Base-by-base conservation (phyloP, 2,113 vertebrate genomes). In the Ginglymostoma cirratum region DNA sequence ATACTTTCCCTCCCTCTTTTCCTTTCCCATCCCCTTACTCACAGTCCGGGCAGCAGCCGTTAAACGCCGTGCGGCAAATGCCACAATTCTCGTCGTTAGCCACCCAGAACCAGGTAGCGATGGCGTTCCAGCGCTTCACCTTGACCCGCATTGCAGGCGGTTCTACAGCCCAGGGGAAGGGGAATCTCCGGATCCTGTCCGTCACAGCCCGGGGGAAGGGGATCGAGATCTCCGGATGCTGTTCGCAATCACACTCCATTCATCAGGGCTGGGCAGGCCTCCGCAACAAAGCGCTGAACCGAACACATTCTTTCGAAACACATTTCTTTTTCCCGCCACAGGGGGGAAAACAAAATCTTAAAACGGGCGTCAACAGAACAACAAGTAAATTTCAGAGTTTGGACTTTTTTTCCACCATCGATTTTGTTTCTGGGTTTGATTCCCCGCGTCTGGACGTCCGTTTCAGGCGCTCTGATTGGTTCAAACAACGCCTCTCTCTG, bases 1-100 rank as follows among this genome's bases (percentile, higher is more conserved):
- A 55, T 55, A 55, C 55, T 6, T 12, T 61, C 55, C 55, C 55
- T 67, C 19, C 24, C 69, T 24, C 67, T 4, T 23, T 70, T 23
- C 67, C 67, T 70, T 23, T 17, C 5, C 3, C 24, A 24, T 70
- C 17, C 38, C 1, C 6, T 21, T 38, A 98, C 98, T 98, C 96
- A 99, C 99, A 99, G 97, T 99, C 99, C 0, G 99, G 99, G 83
- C 99, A 99, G 97, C 99, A 99, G 96, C 99, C 99, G 52, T 99
- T 99, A 92, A 99, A 99, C 0, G 98, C 98, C 98, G 99, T 99
- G 96, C 99, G 98, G 97, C 99, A 99, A 97, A 99, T 99, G 3
- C 99, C 99, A 96, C 99, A 99, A 97, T 98, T 99, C 67, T 99
- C 99, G 96, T 99, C 99, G 66, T 99, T 99, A 70, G 99, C 99